Percentiles rank a stretch among this genome's conserved stretches.
Evolutionary conservation across 2,113 vertebrate genomes (phyloP).

Genomic region (Ailurus styani): DNA sequence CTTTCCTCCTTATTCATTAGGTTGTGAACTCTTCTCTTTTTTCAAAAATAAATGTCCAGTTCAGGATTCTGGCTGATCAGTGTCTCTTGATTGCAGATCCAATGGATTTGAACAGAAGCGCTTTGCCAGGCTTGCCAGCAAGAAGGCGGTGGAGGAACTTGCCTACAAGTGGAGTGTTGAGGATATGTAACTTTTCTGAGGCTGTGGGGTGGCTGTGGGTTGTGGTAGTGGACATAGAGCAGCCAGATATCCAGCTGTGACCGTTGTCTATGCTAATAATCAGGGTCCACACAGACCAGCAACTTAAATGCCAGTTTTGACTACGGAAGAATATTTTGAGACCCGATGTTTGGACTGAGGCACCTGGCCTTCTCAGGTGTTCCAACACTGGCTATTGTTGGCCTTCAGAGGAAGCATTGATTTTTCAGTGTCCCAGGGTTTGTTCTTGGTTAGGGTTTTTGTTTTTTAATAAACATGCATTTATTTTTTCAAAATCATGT

Average conservation of each 20-base stretch:
- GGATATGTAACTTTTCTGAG: slow-evolving; percentile 87
- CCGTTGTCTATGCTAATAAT: not conserved
- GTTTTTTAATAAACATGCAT: slow-evolving; percentile 45
- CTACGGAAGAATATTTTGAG: not conserved
- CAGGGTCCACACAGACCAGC: not conserved
- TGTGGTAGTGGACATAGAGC: not conserved
- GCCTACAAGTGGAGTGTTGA: slow-evolving; percentile 99
- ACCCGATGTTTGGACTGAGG: not conserved
- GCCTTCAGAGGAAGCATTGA: not conserved
- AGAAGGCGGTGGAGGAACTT: slow-evolving; percentile 90
- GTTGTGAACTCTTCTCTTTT: not conserved
- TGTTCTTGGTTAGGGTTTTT: not conserved
- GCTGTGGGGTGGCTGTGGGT: rapidly evolving
- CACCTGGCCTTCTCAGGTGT: not conserved
- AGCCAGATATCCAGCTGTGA: not conserved
- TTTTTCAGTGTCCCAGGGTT: not conserved
- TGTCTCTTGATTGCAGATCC: slow-evolving; percentile 83
- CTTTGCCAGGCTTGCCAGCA: slow-evolving; percentile 89
- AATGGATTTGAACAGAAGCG: slow-evolving; percentile 96
- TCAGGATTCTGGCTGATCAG: slow-evolving; percentile 9
- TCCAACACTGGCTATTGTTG: not conserved
- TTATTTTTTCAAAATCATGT: slow-evolving; percentile 23
- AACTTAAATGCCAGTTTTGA: not conserved
- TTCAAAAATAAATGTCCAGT: not conserved
- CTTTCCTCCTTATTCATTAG: not conserved